Evolutionary conservation across 2,113 vertebrate genomes (phyloP).

Genomic region (Dasyurus viverrinus): DNA sequence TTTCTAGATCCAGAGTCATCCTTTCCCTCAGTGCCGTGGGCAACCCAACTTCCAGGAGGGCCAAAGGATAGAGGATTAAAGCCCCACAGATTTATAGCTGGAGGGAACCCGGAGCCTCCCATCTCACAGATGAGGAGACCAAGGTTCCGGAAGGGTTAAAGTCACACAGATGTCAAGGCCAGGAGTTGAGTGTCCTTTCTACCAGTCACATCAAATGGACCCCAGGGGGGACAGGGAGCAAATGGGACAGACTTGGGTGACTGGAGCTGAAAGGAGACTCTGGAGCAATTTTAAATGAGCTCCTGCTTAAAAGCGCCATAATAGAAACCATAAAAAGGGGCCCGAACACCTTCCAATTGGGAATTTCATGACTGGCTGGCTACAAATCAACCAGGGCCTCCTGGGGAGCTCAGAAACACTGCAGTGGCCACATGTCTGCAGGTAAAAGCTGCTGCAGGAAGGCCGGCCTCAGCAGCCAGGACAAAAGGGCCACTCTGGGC

Average conservation of each 20-base stretch:
- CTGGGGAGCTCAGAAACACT: background rate
- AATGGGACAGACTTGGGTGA: background rate
- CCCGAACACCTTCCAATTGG: background rate
- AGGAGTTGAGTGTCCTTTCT: background rate
- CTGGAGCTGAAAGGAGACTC: background rate
- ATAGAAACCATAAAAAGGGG: background rate
- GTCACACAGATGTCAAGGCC: background rate
- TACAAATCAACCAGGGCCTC: background rate
- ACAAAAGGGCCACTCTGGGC: background rate
- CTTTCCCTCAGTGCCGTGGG: background rate
- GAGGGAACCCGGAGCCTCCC: background rate
- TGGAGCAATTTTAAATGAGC: too few relatives aligned
- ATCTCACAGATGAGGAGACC: background rate
- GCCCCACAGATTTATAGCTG: background rate
- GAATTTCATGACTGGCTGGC: background rate
- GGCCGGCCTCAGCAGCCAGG: background rate
- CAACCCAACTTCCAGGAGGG: background rate
- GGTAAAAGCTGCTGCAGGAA: background rate
- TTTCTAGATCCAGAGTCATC: background rate
- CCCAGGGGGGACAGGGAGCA: background rate
- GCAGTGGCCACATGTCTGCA: fast-evolving
- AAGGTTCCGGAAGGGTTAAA: background rate
- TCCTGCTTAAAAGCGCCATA: background rate
- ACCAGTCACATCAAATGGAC: background rate
- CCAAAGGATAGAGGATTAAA: background rate